phyloP scores from a whole-genome alignment of 2,113 vertebrate species.

The Rhipidura dahli region DNA sequence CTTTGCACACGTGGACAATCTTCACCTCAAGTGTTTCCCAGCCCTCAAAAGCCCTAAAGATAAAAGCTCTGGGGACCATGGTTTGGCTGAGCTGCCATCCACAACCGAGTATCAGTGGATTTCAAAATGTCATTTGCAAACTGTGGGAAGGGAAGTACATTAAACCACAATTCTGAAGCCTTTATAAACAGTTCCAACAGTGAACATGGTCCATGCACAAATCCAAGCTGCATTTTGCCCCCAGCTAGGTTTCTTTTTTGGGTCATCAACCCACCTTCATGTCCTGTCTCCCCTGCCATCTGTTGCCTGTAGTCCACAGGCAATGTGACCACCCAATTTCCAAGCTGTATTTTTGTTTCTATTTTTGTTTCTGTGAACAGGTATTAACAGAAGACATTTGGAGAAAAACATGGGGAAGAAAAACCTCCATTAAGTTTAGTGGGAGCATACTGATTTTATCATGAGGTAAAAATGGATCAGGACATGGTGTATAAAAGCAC shows the following conservation, averaged over 20 bases:
- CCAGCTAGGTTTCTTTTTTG: background rate
- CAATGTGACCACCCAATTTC: background rate
- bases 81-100: background rate
- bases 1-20: fast-evolving
- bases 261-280: background rate
- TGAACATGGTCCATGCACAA: background rate
- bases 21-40: background rate
- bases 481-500: background rate
- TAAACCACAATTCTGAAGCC: background rate
- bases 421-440: background rate
- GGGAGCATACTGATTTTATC: background rate
- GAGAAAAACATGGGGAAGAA: background rate
- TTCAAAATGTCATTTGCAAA: background rate
- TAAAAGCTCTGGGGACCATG: background rate
- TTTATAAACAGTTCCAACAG: background rate
- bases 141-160: background rate
- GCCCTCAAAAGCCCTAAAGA: background rate
- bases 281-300: background rate
- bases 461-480: background rate
- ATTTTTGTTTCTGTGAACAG: background rate
- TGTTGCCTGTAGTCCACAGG: background rate
- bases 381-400: background rate
- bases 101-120: fast-evolving
- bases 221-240: background rate
- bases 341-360: background rate